These are phyloP conservation scores for Periparus ater DNA, from an alignment of 2,797 vertebrate genomes.

Conservation along the genomic window DNA sequence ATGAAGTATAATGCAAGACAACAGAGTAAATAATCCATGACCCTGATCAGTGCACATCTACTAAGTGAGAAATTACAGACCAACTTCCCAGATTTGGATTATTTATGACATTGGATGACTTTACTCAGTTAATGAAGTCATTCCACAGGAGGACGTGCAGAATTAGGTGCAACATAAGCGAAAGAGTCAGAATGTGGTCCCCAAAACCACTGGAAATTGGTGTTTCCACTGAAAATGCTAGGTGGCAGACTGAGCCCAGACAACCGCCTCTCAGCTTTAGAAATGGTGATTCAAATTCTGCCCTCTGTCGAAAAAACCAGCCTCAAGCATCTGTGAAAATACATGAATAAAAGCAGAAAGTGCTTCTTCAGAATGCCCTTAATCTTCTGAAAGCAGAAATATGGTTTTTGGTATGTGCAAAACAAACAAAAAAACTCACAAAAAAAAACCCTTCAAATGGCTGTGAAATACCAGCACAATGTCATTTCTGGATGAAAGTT, in stretches of 20 bases:
- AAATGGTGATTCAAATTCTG: not conserved
- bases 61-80: not conserved
- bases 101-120: not conserved
- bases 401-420: not conserved
- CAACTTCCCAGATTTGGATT: not conserved
- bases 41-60: not conserved
- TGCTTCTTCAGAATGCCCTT: not conserved
- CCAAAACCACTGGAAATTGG: not conserved
- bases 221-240: not conserved
- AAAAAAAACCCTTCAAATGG: not conserved
- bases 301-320: not conserved
- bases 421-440: not conserved
- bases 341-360: not conserved
- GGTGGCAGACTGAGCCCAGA: not conserved
- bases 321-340: not conserved
- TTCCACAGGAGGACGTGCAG: not conserved
- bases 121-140: not conserved
- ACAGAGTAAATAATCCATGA: not conserved
- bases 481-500: not conserved
- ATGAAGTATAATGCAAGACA: not conserved
- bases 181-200: not conserved
- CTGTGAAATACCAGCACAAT: not conserved
- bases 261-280: not conserved
- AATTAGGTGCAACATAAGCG: not conserved
- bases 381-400: not conserved